phyloP scores from a whole-genome alignment of 1,140 invertebrate species.

The Lamellibrachia luymesi region DNA sequence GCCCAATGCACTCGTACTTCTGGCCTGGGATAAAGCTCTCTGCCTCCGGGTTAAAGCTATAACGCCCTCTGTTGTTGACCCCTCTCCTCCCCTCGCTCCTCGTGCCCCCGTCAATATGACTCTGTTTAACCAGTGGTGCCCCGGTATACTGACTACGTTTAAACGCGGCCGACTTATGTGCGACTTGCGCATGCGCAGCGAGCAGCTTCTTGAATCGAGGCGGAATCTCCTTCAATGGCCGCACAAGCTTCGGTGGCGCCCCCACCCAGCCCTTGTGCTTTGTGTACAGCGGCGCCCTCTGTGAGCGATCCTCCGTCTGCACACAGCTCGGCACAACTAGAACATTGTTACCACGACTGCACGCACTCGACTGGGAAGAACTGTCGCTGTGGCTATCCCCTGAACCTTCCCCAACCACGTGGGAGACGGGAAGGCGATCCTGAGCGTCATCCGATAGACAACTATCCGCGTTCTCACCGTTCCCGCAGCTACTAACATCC shows the following conservation, averaged over 20 bases:
- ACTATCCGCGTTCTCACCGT: neutral
- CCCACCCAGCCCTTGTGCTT: neutral
- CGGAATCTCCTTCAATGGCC: constrained; percentile 19
- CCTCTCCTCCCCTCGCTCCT: neutral
- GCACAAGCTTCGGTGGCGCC: constrained; percentile 4
- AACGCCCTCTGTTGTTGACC: neutral
- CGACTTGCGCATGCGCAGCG: neutral
- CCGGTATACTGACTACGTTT: neutral
- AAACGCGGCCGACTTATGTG: neutral
- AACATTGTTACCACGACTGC: neutral
- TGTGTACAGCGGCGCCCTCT: neutral
- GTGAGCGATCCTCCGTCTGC: neutral
- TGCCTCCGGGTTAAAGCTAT: constrained; percentile 16
- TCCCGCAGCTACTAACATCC: constrained; percentile 11
- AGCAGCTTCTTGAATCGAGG: constrained; percentile 19
- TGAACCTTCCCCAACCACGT: neutral
- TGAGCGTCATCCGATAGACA: neutral
- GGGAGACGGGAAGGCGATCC: neutral
- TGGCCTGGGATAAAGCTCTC: constrained; percentile 19
- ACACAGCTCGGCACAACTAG: neutral
- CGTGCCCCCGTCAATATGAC: neutral
- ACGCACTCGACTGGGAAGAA: neutral
- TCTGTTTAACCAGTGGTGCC: neutral
- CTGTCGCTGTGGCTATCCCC: constrained; percentile 10
- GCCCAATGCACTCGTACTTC: constrained; percentile 6